Percentiles rank a stretch among this genome's conserved stretches.
Evolutionary conservation across 1,140 invertebrate genomes (phyloP).

Genomic region (Octopus bimaculoides): DNA sequence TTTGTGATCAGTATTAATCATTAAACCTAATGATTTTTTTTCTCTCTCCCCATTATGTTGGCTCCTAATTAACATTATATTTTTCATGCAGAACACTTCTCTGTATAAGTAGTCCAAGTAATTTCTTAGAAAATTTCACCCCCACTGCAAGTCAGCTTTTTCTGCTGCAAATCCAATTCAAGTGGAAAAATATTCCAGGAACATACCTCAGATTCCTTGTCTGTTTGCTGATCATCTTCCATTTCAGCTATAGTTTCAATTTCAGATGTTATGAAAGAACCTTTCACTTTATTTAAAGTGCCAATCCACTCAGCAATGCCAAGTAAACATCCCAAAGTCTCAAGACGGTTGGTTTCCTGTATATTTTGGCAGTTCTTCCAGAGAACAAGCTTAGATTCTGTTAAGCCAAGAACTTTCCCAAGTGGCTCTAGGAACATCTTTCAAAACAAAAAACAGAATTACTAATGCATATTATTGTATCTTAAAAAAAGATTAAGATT

Average conservation of each 20-base stretch:
- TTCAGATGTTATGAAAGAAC: conserved; percentile 11
- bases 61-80: no score
- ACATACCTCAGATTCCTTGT: conserved; percentile 19
- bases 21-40: no score
- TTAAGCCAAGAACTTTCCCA: conserved; percentile 48
- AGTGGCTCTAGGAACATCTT: conserved; percentile 53
- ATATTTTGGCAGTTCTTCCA: conserved; percentile 29
- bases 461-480: background rate
- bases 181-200: no score
- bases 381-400: conserved; percentile 44
- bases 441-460: background rate
- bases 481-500: background rate
- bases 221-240: conserved; percentile 7
- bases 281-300: conserved; percentile 26
- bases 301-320: conserved; percentile 48
- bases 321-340: conserved; percentile 43
- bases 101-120: no score
- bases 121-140: no score
- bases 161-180: no score
- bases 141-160: no score
- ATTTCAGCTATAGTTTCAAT: conserved; percentile 29
- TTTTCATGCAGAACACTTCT: no score
- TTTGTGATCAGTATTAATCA: no score
- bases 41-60: no score
- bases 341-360: conserved; percentile 26